Evolutionary conservation across 2,113 vertebrate genomes (phyloP).

Genomic region (Sebastes fasciatus): DNA sequence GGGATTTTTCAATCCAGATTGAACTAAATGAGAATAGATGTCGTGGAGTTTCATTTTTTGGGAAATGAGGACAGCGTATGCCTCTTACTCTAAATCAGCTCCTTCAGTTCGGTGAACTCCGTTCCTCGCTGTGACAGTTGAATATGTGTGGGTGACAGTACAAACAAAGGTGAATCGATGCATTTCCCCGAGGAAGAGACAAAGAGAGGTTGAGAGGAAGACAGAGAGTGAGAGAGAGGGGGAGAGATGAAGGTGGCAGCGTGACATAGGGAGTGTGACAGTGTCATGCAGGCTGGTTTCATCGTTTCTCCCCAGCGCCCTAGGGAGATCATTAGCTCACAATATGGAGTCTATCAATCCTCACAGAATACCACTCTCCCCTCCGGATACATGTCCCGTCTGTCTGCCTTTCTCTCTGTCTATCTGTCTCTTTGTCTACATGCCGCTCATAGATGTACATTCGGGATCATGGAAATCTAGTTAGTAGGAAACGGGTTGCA

Average conservation of each 20-base stretch:
- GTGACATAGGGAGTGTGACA: constrained; percentile 74
- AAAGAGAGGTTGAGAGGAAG: constrained; percentile 63
- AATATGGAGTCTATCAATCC: constrained; percentile 84
- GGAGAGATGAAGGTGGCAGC: constrained; percentile 73
- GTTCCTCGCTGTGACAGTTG: constrained; percentile 65
- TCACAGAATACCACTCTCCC: constrained; percentile 77
- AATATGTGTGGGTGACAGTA: constrained; percentile 78
- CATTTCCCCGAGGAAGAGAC: constrained; percentile 66
- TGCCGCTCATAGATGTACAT: constrained; percentile 48
- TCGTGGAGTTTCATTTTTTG: constrained; percentile 49
- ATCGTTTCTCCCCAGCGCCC: constrained; percentile 75
- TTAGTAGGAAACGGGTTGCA: constrained; percentile 40
- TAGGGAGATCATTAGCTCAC: constrained; percentile 83
- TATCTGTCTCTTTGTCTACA: constrained; percentile 63
- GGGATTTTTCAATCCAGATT: constrained; percentile 56
- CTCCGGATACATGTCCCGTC: constrained; percentile 73
- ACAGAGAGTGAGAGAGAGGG: constrained; percentile 33
- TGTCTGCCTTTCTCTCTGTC: constrained; percentile 59
- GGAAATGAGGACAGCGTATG: constrained; percentile 57
- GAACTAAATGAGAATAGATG: constrained; percentile 72
- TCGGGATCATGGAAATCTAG: constrained; percentile 51
- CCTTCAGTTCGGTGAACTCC: constrained; percentile 62
- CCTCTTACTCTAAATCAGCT: constrained; percentile 66
- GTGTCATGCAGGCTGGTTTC: constrained; percentile 80
- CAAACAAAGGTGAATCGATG: constrained; percentile 83